These are phyloP conservation scores for Mellilla xanthometata DNA, from an alignment of 2,888 invertebrate genomes.

Conservation along the genomic window DNA sequence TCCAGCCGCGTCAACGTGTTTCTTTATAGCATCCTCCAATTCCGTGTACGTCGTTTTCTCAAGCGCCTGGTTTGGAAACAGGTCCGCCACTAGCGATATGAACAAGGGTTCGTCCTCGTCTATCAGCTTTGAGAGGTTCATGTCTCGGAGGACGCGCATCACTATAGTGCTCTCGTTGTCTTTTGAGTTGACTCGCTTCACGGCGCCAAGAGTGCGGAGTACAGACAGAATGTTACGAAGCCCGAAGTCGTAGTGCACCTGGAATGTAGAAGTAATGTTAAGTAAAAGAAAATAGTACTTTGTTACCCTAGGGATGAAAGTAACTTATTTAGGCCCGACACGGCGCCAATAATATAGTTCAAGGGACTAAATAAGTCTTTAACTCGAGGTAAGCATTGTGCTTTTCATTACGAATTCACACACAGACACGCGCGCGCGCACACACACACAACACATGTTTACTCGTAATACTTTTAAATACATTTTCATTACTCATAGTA, in stretches of 20 bases:
- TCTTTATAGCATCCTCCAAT: slow-evolving; percentile 92
- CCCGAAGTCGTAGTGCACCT: slow-evolving; percentile 99
- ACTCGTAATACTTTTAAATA: too few relatives aligned
- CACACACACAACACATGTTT: too few relatives aligned
- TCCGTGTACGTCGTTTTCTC: slow-evolving; percentile 96
- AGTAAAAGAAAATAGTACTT: too few relatives aligned
- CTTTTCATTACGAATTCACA: too few relatives aligned
- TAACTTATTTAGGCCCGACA: too few relatives aligned
- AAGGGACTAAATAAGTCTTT: too few relatives aligned
- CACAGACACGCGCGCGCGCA: too few relatives aligned
- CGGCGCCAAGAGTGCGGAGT: slow-evolving; percentile 94
- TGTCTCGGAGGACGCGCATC: slow-evolving; percentile 97
- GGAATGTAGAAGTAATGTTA: too few relatives aligned
- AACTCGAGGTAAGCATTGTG: too few relatives aligned
- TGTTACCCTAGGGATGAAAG: too few relatives aligned
- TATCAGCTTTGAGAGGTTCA: slow-evolving; percentile 98
- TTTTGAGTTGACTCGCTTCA: slow-evolving; percentile 94
- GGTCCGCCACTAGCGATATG: slow-evolving; percentile 96
- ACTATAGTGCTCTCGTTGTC: slow-evolving; percentile 98
- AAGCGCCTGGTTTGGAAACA: slow-evolving; percentile 96
- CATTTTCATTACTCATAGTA: too few relatives aligned
- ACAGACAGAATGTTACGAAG: slow-evolving; percentile 97
- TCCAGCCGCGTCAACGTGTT: slow-evolving; percentile 90
- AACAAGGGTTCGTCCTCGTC: slow-evolving; percentile 99
- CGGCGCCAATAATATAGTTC: too few relatives aligned